phyloP scores from a whole-genome alignment of 2,113 vertebrate genomes.

The Eira barbara region DNA sequence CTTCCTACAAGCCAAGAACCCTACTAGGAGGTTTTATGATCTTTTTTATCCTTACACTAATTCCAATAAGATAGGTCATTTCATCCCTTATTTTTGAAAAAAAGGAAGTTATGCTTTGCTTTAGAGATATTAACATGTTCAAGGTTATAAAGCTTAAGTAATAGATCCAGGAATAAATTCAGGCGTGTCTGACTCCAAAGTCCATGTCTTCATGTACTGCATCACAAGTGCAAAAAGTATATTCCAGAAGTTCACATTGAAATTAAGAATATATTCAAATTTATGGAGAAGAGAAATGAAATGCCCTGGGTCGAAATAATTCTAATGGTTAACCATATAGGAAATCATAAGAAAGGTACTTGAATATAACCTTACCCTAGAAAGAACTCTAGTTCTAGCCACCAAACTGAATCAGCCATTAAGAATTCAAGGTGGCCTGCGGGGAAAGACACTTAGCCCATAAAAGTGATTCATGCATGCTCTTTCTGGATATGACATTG shows the following conservation, averaged over 20 bases:
- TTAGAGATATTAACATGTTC: neutral
- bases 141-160: neutral
- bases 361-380: slow-evolving; percentile 60
- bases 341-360: slow-evolving; percentile 54
- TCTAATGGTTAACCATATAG: slow-evolving; percentile 51
- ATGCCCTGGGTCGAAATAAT: slow-evolving; percentile 18
- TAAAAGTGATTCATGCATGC: slow-evolving; percentile 65
- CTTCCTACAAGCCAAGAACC: neutral
- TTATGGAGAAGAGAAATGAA: slow-evolving; percentile 47
- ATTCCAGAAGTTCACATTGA: neutral
- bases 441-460: slow-evolving; percentile 54
- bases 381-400: slow-evolving; percentile 61
- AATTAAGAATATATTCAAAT: slow-evolving; percentile 10
- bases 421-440: slow-evolving; percentile 62
- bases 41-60: neutral
- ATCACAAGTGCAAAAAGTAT: neutral
- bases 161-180: neutral
- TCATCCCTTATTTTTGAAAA: neutral
- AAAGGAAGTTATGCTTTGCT: neutral
- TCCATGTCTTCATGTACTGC: neutral
- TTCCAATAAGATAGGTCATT: neutral
- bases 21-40: neutral
- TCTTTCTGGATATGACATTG: slow-evolving; percentile 56
- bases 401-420: slow-evolving; percentile 66
- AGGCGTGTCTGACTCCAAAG: neutral